Percentiles rank a stretch among this genome's conserved stretches.
Conservation (phyloP, 1,140 invertebrate species). For the Drosophila pseudoananassae region DNA sequence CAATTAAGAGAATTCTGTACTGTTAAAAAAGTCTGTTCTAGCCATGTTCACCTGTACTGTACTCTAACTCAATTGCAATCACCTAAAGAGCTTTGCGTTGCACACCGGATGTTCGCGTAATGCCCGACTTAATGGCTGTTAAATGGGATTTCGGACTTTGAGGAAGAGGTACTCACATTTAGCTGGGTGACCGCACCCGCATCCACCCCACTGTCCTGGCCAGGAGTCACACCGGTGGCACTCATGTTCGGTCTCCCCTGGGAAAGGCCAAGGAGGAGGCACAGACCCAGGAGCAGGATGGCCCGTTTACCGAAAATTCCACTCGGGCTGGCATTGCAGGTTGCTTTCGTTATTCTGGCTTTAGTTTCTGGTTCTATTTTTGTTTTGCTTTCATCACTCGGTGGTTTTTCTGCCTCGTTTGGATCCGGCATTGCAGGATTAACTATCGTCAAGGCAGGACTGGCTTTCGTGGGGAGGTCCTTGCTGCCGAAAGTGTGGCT, state of each 20-base stretch:
- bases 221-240: conserved; percentile 20
- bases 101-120: conserved; percentile 23
- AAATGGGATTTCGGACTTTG: conserved; percentile 14
- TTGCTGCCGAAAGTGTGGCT: conserved; percentile 12
- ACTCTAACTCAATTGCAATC: conserved; percentile 32
- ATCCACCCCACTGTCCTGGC: conserved; percentile 20
- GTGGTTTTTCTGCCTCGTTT: conserved; percentile 36
- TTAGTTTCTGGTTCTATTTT: conserved; percentile 12
- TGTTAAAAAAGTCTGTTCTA: neutral
- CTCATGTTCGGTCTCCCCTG: conserved; percentile 76
- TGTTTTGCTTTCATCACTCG: conserved; percentile 27
- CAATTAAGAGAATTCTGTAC: conserved; percentile 9
- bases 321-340: conserved; percentile 18
- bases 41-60: neutral
- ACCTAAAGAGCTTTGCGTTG: conserved; percentile 30
- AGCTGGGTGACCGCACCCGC: conserved; percentile 49
- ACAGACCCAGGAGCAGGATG: conserved; percentile 57
- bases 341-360: neutral
- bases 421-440: conserved; percentile 25
- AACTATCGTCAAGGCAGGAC: conserved; percentile 5
- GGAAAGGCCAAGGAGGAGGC: conserved; percentile 50
- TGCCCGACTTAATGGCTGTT: conserved; percentile 20
- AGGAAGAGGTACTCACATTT: conserved; percentile 52
- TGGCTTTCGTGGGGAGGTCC: conserved; percentile 17
- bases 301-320: conserved; percentile 23